These are phyloP conservation scores for Acanthosoma haemorrhoidale DNA, from an alignment of 2,888 invertebrate genomes.

Conservation along the genomic window DNA sequence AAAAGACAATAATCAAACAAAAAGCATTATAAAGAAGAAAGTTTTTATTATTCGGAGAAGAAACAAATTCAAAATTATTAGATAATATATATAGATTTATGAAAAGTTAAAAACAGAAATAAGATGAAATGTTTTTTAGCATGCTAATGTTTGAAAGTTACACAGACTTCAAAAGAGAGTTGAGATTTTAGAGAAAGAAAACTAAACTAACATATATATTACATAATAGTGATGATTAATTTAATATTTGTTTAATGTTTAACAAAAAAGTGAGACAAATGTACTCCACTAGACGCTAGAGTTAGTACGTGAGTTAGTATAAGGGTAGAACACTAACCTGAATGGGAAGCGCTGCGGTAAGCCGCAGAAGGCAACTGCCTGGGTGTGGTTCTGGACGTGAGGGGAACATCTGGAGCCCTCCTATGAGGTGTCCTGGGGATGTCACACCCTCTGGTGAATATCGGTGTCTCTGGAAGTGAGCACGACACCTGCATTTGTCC, in stretches of 20 bases:
- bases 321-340: constrained; percentile 22
- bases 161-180: background rate
- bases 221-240: background rate
- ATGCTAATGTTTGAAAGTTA: background rate
- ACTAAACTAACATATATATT: background rate
- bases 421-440: constrained; percentile 77
- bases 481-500: constrained; percentile 71
- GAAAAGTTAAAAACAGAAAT: background rate
- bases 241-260: background rate
- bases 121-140: background rate
- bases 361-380: constrained; percentile 35
- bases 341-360: constrained; percentile 30
- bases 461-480: constrained; percentile 82
- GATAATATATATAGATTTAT: background rate
- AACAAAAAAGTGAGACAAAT: constrained; percentile 5
- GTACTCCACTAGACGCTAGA: constrained; percentile 13
- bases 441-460: constrained; percentile 78
- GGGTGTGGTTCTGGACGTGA: constrained; percentile 43
- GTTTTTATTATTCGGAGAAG: background rate
- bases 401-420: constrained; percentile 56
- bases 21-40: constrained; percentile 3
- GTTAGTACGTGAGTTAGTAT: constrained; percentile 19
- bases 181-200: constrained; percentile 20
- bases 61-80: background rate
- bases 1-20: background rate